Evolutionary conservation across 2,113 vertebrate genomes (phyloP).

Genomic region (Bufo bufo): DNA sequence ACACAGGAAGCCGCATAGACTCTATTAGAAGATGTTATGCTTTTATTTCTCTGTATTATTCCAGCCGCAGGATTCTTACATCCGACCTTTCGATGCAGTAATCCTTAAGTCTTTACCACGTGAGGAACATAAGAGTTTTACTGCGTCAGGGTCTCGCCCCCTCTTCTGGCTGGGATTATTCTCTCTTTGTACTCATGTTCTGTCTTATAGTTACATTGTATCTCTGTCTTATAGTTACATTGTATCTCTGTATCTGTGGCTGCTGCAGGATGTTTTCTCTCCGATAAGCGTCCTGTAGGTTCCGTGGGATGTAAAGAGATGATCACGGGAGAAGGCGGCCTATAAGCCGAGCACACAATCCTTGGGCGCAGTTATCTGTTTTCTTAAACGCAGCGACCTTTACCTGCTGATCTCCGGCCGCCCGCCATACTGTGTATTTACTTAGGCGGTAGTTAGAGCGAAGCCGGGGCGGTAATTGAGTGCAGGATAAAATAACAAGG

Average conservation of each 20-base stretch:
- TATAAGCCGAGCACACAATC: neutral
- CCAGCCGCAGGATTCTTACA: neutral
- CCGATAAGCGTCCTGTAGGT: conserved; percentile 25
- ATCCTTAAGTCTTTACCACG: neutral
- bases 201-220: conserved; percentile 12
- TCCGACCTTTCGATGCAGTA: neutral
- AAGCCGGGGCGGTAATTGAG: conserved; percentile 51
- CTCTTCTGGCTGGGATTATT: neutral
- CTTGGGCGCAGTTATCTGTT: conserved; percentile 28
- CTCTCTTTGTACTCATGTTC: neutral
- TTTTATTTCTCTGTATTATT: neutral
- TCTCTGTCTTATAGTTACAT: conserved; percentile 11
- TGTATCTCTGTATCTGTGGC: conserved; percentile 28
- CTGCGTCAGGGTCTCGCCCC: neutral
- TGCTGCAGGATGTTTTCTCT: conserved; percentile 20
- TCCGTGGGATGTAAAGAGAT: neutral
- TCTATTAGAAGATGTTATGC: too few relatives aligned
- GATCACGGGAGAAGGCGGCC: neutral
- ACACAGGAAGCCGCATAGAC: neutral
- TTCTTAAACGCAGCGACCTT: conserved; percentile 27
- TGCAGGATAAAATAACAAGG: conserved; percentile 53
- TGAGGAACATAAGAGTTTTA: neutral
- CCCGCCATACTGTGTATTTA: conserved; percentile 39
- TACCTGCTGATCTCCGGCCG: conserved; percentile 15
- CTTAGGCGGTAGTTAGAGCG: conserved; percentile 4